Conservation (phyloP, 2,888 invertebrate genomes). For the Ferrisia virgata region DNA sequence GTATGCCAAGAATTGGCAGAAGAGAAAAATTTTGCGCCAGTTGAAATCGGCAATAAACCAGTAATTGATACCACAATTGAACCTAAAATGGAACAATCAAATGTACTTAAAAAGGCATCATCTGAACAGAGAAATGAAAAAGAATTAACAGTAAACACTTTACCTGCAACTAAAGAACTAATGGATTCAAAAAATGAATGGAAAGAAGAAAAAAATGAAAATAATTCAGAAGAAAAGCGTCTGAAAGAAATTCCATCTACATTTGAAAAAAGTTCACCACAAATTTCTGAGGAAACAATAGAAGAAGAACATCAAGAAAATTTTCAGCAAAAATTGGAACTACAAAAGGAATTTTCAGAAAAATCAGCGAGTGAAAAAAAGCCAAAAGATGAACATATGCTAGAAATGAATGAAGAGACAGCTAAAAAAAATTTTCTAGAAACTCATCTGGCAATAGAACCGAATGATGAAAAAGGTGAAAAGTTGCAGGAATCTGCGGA, state of each 20-base stretch:
- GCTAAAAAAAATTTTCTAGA: too few relatives aligned
- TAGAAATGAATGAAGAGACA: too few relatives aligned
- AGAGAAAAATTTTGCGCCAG: too few relatives aligned
- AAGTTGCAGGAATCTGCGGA: too few relatives aligned
- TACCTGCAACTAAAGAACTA: slow-evolving; percentile 35
- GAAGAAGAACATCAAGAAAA: neutral
- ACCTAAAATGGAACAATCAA: too few relatives aligned
- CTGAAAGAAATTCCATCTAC: neutral
- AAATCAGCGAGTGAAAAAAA: neutral
- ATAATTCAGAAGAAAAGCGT: neutral
- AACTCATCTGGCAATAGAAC: too few relatives aligned
- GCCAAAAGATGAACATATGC: neutral
- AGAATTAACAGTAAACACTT: too few relatives aligned
- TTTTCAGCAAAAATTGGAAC: neutral
- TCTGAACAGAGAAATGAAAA: too few relatives aligned
- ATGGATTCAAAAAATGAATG: slow-evolving; percentile 19
- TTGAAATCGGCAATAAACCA: too few relatives aligned
- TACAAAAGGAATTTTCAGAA: neutral
- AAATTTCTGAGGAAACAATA: neutral
- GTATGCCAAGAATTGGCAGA: neutral
- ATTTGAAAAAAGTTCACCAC: too few relatives aligned
- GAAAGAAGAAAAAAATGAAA: slow-evolving; percentile 26
- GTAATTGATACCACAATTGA: neutral
- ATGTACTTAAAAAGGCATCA: too few relatives aligned
- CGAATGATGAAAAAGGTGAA: too few relatives aligned